Percentiles rank a stretch among this genome's conserved stretches.
These are phyloP conservation scores for Acanthis flammea DNA, from an alignment of 2,797 vertebrate genomes.

Conservation along the genomic window DNA sequence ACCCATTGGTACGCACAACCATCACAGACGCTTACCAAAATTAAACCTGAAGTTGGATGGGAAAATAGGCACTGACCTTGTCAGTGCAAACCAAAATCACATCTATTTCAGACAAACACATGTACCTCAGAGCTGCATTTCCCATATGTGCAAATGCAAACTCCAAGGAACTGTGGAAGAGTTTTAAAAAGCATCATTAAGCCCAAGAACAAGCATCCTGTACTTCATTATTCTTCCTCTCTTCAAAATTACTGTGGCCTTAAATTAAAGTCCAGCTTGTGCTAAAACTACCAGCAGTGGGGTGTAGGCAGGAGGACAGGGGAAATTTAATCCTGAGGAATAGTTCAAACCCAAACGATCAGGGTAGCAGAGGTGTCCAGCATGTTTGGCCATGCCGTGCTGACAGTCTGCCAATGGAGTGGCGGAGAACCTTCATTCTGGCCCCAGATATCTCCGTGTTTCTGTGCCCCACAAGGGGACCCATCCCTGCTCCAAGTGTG, in stretches of 20 bases:
- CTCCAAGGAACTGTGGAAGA: neutral
- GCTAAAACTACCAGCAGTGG: neutral
- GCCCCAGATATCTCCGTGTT: neutral
- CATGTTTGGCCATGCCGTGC: neutral
- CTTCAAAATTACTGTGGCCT: neutral
- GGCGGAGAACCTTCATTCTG: neutral
- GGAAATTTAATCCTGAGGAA: neutral
- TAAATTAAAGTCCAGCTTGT: neutral
- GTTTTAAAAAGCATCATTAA: neutral
- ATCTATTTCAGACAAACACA: constrained; percentile 1
- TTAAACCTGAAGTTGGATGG: constrained; percentile 46
- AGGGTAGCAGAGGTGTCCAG: neutral
- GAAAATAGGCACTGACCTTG: constrained; percentile 42
- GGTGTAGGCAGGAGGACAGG: neutral
- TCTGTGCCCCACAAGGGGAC: neutral
- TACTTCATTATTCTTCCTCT: neutral
- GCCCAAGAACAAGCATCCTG: neutral
- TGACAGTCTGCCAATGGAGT: neutral
- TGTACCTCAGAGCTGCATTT: neutral
- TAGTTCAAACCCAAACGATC: neutral
- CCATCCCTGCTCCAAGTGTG: accelerated
- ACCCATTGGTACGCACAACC: neutral
- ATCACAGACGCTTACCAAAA: neutral
- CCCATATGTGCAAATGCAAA: neutral
- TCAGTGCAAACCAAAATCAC: constrained; percentile 5